Percentiles rank a stretch among this genome's conserved stretches.
Conservation (phyloP, 2,888 invertebrate genomes). For the Griposia aprilina region DNA sequence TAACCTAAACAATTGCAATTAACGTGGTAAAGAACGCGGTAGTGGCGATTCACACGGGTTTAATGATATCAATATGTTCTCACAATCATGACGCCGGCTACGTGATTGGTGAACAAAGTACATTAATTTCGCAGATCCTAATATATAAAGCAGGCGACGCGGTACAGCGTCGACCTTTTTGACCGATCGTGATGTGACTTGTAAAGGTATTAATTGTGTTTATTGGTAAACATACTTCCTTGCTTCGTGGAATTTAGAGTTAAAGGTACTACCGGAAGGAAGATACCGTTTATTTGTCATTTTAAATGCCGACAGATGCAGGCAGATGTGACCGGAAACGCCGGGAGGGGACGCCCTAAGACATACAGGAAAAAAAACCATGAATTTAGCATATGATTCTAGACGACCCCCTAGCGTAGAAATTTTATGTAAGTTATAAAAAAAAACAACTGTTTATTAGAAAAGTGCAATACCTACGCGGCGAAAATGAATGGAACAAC, state of each 20-base stretch:
- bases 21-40: slow-evolving; percentile 53
- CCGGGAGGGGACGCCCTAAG: not conserved
- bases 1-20: slow-evolving; percentile 52
- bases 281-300: slow-evolving; percentile 42
- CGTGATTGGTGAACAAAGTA: slow-evolving; percentile 61
- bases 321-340: not conserved
- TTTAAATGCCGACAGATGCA: slow-evolving; percentile 5
- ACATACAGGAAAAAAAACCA: too few species aligned
- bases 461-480: too few species aligned
- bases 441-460: too few species aligned
- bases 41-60: slow-evolving; percentile 60
- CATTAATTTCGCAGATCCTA: slow-evolving; percentile 57
- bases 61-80: slow-evolving; percentile 65
- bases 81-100: slow-evolving; percentile 52
- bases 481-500: too few species aligned
- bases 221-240: slow-evolving; percentile 59
- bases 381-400: too few species aligned
- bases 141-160: slow-evolving; percentile 39
- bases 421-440: too few species aligned
- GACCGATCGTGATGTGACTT: slow-evolving; percentile 63
- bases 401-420: too few species aligned
- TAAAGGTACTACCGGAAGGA: slow-evolving; percentile 54
- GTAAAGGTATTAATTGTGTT: slow-evolving; percentile 46
- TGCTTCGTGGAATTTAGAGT: slow-evolving; percentile 44
- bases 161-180: slow-evolving; percentile 57